Base-by-base conservation (phyloP, 2,797 vertebrate genomes). In the Chrysocyon brachyurus region DNA sequence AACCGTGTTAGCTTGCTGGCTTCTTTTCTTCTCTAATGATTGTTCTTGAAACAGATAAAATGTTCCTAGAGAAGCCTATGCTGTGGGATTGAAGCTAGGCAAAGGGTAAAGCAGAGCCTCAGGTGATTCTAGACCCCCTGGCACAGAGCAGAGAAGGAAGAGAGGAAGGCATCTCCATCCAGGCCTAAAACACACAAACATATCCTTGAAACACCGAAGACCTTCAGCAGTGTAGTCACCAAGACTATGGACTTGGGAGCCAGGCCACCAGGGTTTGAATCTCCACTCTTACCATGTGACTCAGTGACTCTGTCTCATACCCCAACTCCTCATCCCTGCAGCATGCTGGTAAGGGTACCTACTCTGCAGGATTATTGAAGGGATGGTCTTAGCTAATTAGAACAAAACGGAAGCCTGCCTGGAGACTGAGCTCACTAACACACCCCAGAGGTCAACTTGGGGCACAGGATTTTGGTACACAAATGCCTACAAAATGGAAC, bases 71-170 rank as follows among this genome's bases (percentile, higher is more conserved):
- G 64, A 66, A 11, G 21, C 26, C 9, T 21, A 15, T 2, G 5
- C 36, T 16, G 16, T 12, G 57, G 63, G 82, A 12, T 0, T 17
- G 57, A 36, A 36, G n/a, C 11, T 4, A 16, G 59, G 33, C 19
- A 17, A 31, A 36, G 46, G 6, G 17, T 0, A 0, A 1, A 19
- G 19, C 19, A 12, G 33, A 57, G 52, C 2, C 16, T 1, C 22
- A 9, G 17, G 33, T 9, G 75, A 49, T 17, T 0, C 6, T 14
- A 33, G 46, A 19, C 64, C 17, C 5, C 36, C 10, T 46, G 11
- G n/a, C 0, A 3, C 5, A 36, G 57, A 33, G 28, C 15, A 5
- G 15, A n/a, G 4, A 16, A 14, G 33, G 24, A 12, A 40, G 5
- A 36, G 86, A 28, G 15, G 16, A 11, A 54, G 1, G 57, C 9